These are phyloP conservation scores for Callopanchax toddi DNA, from an alignment of 2,113 vertebrate genomes.

Conservation along the genomic window DNA sequence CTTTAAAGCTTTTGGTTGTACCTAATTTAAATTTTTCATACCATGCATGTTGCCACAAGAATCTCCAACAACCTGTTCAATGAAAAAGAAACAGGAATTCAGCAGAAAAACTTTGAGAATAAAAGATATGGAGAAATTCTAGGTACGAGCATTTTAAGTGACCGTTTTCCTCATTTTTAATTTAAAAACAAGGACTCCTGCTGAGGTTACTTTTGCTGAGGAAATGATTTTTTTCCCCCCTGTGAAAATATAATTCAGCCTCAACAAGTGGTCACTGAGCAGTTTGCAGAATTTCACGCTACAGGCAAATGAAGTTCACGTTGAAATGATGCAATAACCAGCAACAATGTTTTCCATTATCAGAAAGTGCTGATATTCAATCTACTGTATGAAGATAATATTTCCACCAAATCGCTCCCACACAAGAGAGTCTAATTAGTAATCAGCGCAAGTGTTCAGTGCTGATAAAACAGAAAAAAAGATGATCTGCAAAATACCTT, in stretches of 20 bases:
- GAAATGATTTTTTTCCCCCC: conserved; percentile 15
- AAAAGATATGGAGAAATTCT: no score
- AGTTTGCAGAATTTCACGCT: conserved; percentile 41
- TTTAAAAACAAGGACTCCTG: background rate
- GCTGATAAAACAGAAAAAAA: conserved; percentile 60
- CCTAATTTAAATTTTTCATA: no score
- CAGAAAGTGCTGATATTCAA: conserved; percentile 54
- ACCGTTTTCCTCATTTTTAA: no score
- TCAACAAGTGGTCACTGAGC: conserved; percentile 54
- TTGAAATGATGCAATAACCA: conserved; percentile 69
- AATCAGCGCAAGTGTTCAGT: conserved; percentile 60
- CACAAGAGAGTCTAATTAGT: conserved; percentile 58
- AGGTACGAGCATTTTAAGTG: no score
- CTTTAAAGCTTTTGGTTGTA: no score
- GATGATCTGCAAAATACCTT: conserved; percentile 56
- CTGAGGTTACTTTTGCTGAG: background rate
- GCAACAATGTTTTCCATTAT: conserved; percentile 61
- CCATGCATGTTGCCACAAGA: no score
- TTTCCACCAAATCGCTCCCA: conserved; percentile 45
- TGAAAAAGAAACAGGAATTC: no score
- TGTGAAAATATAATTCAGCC: conserved; percentile 12
- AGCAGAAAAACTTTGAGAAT: no score
- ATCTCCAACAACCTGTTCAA: no score
- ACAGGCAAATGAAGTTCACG: conserved; percentile 45
- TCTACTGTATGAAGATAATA: conserved; percentile 44